These are phyloP conservation scores for Blastobasis lacticolella DNA, from an alignment of 2,888 invertebrate species.

Conservation along the genomic window DNA sequence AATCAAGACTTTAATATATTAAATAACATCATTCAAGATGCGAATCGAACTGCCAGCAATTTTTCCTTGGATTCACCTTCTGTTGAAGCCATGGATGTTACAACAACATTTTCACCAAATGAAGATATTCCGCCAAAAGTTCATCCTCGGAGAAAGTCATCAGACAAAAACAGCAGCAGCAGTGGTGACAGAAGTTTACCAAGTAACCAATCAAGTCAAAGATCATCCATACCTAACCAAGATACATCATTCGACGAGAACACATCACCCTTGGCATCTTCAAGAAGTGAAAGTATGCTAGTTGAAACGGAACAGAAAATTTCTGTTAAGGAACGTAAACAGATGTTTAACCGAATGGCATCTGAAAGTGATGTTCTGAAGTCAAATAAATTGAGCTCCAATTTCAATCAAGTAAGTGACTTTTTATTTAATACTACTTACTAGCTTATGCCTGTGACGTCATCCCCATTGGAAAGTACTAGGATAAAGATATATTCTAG, in stretches of 20 bases:
- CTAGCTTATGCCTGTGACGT: not conserved
- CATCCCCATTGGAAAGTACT: too few species aligned
- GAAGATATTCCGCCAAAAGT: conserved; percentile 50
- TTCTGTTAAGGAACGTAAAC: conserved; percentile 93
- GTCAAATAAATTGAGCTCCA: conserved; percentile 46
- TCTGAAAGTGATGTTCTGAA: conserved; percentile 82
- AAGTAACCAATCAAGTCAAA: conserved; percentile 18
- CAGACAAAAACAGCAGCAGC: conserved; percentile 37
- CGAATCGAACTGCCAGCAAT: conserved; percentile 9
- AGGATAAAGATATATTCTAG: too few species aligned
- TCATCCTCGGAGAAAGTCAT: conserved; percentile 42
- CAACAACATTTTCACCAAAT: conserved; percentile 17
- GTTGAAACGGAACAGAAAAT: conserved; percentile 77
- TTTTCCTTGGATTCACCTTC: conserved; percentile 18
- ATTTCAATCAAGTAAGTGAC: conserved; percentile 75
- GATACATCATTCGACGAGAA: conserved; percentile 29
- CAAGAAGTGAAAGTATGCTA: conserved; percentile 56
- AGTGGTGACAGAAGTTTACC: conserved; percentile 37
- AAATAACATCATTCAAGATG: conserved; percentile 44
- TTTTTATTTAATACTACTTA: not conserved
- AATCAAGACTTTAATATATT: conserved; percentile 58
- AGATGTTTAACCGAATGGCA: conserved; percentile 94
- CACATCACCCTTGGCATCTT: conserved; percentile 35
- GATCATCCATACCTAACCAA: conserved; percentile 35
- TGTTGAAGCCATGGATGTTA: conserved; percentile 37